Conservation (phyloP, 2,888 invertebrate species). For the Chironomus riparius region DNA sequence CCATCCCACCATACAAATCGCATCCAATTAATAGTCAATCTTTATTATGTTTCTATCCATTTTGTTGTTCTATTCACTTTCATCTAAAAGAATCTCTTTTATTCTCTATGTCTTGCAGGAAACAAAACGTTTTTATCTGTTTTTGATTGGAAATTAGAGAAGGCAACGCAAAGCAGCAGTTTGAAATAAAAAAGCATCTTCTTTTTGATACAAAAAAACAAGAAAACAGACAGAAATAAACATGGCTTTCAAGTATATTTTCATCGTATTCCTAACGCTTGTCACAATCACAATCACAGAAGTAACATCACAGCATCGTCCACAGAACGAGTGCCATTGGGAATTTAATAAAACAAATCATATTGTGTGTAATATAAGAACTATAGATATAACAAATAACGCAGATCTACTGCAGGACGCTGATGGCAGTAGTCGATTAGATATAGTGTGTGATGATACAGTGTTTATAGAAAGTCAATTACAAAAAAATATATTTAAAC, state of each 20-base stretch:
- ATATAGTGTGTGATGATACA: constrained; percentile 67
- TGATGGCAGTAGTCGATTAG: constrained; percentile 63
- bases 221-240: background rate
- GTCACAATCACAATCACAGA: background rate
- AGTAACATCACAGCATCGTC: background rate
- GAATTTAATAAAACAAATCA: constrained; percentile 25
- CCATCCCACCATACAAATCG: too few relatives aligned
- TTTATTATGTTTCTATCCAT: too few relatives aligned
- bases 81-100: background rate
- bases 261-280: background rate
- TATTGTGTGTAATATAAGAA: constrained; percentile 25
- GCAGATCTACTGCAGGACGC: constrained; percentile 41
- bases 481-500: constrained; percentile 59
- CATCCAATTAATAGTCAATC: too few relatives aligned
- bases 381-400: constrained; percentile 4
- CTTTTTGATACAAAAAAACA: background rate
- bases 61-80: background rate
- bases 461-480: constrained; percentile 71
- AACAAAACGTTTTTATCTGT: background rate
- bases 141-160: background rate
- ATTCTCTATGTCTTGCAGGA: background rate
- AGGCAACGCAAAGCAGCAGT: background rate
- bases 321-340: constrained; percentile 21
- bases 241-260: constrained; percentile 22
- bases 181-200: background rate